Evolutionary conservation across 2,113 vertebrate species (phyloP).

Genomic region (Cottus gobio): DNA sequence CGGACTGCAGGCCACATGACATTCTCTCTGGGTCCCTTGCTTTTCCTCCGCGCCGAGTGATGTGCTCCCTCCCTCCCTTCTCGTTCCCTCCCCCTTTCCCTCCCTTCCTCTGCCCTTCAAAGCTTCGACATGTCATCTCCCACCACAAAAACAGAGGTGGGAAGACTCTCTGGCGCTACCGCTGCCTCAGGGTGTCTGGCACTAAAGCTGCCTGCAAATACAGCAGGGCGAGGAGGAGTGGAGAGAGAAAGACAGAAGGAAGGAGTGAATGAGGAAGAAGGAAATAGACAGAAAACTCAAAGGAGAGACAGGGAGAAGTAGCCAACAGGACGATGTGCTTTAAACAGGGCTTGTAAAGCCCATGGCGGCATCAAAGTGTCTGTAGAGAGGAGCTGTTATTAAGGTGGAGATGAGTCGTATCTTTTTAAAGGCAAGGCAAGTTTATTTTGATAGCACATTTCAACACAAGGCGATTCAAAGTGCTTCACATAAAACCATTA

Average conservation of each 20-base stretch:
- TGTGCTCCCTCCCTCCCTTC: conserved; percentile 80
- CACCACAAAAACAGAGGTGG: conserved; percentile 91
- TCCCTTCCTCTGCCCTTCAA: conserved; percentile 85
- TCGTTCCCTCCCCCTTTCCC: conserved; percentile 73
- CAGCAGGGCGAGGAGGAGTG: conserved; percentile 78
- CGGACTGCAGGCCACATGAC: conserved; percentile 86
- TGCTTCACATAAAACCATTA: too few species aligned
- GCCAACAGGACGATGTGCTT: conserved; percentile 67
- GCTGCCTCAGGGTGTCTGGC: conserved; percentile 90
- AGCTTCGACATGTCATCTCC: conserved; percentile 88
- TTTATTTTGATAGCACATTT: too few species aligned
- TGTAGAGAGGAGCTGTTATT: conserved; percentile 71
- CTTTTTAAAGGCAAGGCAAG: conserved; percentile 62
- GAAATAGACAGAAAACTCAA: too few species aligned
- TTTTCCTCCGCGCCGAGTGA: conserved; percentile 80
- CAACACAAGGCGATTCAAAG: too few species aligned
- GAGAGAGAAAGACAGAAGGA: conserved; percentile 47
- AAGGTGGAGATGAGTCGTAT: conserved; percentile 73
- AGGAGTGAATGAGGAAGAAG: too few species aligned
- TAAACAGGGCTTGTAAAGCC: conserved; percentile 77
- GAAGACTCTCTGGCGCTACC: conserved; percentile 89
- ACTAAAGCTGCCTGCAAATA: conserved; percentile 88
- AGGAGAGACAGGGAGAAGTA: conserved; percentile 36
- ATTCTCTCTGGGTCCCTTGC: conserved; percentile 78
- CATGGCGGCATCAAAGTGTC: conserved; percentile 78